Percentiles rank a stretch among this genome's conserved stretches.
Evolutionary conservation across 2,888 invertebrate species (phyloP).

Genomic region (Elaeidobius kamerunicus): DNA sequence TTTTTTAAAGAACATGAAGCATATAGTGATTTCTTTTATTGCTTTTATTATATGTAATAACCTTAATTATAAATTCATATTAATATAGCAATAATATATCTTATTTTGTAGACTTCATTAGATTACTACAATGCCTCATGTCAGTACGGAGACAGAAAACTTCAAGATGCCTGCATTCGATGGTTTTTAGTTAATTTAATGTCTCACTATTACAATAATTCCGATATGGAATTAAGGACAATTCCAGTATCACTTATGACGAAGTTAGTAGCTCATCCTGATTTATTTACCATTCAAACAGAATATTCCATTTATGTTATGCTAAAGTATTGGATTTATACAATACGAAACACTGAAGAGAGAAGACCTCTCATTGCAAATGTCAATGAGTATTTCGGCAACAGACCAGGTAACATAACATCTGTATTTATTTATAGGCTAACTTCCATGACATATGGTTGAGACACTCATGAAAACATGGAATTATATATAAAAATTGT

Average conservation of each 20-base stretch:
- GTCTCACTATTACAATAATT: conserved; percentile 51
- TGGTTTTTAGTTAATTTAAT: conserved; percentile 71
- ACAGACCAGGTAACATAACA: conserved; percentile 45
- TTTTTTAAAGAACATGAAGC: no score
- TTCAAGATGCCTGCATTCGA: conserved; percentile 61
- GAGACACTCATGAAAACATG: no score
- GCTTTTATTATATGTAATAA: no score
- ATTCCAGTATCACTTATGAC: conserved; percentile 66
- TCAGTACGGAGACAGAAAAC: conserved; percentile 62
- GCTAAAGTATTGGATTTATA: conserved; percentile 66
- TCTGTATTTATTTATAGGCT: no score
- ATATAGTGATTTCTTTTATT: no score
- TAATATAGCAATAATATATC: no score
- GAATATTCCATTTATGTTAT: conserved; percentile 73
- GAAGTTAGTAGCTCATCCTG: conserved; percentile 59
- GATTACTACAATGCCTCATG: conserved; percentile 66
- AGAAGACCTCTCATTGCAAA: conserved; percentile 39
- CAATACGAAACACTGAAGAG: conserved; percentile 50
- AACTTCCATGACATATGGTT: no score
- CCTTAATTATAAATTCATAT: no score
- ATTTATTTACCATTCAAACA: conserved; percentile 72
- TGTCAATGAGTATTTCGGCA: conserved; percentile 49
- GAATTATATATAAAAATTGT: no score
- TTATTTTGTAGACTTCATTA: conserved; percentile 58
- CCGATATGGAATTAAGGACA: conserved; percentile 56